A percentile compares a stretch with the other conserved stretches of the same genome.
These are phyloP conservation scores for Myrmecobius fasciatus DNA, from an alignment of 2,113 vertebrate genomes.

Conservation along the genomic window DNA sequence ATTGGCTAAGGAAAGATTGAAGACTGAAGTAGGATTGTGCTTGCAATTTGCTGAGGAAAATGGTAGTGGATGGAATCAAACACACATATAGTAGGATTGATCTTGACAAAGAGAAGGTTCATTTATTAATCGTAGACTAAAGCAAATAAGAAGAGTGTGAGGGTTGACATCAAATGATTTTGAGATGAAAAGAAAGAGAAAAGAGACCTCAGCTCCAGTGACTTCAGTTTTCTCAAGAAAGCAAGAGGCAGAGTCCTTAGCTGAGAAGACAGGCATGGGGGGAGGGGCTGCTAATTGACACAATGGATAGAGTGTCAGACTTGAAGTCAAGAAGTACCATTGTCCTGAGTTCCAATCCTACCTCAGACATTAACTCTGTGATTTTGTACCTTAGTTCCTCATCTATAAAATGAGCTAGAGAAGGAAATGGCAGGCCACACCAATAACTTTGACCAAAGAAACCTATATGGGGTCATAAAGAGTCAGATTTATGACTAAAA, in stretches of 20 bases:
- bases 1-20: background rate
- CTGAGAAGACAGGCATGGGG: background rate
- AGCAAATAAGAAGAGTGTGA: background rate
- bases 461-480: background rate
- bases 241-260: background rate
- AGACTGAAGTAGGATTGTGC: background rate
- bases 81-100: background rate
- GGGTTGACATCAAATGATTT: background rate
- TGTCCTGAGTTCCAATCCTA: background rate
- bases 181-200: background rate
- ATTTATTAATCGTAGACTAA: background rate
- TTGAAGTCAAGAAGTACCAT: background rate
- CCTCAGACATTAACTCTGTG: too few relatives aligned
- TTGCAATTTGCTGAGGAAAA: background rate
- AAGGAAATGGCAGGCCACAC: background rate
- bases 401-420: background rate
- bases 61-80: background rate
- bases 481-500: background rate
- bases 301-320: background rate
- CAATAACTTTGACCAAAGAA: background rate
- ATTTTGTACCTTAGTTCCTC: background rate
- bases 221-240: background rate
- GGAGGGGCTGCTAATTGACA: background rate
- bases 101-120: background rate
- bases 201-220: background rate